Evolutionary conservation across 2,797 vertebrate species (phyloP), one percentile per base, ranked within the genome.

Genomic region (Xyrichtys novacula): DNA sequence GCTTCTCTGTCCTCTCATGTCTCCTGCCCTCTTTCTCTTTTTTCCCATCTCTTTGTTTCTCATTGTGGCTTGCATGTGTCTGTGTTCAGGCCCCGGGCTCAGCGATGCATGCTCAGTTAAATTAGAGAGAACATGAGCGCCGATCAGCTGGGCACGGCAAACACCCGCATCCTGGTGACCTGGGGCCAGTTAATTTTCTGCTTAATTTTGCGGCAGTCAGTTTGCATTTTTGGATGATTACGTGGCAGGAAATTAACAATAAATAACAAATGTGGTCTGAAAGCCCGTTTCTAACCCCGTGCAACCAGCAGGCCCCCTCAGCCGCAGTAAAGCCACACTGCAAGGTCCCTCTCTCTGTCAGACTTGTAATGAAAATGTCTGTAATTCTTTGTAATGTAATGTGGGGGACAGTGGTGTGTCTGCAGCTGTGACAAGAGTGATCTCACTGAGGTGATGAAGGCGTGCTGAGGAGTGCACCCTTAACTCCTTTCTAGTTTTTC

Each of bases 141-240:
- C 93, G 96, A 97, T 97, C 96, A 97, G 96, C 94, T 95, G 95
- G 95, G 96, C 95, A 94, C 96, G 80, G 83, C 96, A 93, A 95
- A 95, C 95, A 90, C 88, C 95, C 95, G 94, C 96, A 95, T 96
- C 95, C 95, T 88, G 93, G 90, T 98, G 97, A 98, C 98, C 97
- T 90, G 90, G 94, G 98, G 97, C 97, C 97, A 98, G 96, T 97
- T 98, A 98, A 98, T 99, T 99, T 99, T 99, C 97, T 98, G 97
- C 97, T 98, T 99, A 99, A 99, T 99, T 99, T 98, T 99, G 97
- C 96, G 94, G 96, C 96, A 98, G 98, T 99, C 98, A 97, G 96
- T 98, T 99, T 98, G 97, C 96, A 97, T 99, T 98, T 95, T 99
- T 96, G 96, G 96, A 98, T 97, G 97, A 98, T 98, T 98, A 98